Evolutionary conservation across 2,888 invertebrate genomes (phyloP).

Genomic region (Zygaena filipendulae): DNA sequence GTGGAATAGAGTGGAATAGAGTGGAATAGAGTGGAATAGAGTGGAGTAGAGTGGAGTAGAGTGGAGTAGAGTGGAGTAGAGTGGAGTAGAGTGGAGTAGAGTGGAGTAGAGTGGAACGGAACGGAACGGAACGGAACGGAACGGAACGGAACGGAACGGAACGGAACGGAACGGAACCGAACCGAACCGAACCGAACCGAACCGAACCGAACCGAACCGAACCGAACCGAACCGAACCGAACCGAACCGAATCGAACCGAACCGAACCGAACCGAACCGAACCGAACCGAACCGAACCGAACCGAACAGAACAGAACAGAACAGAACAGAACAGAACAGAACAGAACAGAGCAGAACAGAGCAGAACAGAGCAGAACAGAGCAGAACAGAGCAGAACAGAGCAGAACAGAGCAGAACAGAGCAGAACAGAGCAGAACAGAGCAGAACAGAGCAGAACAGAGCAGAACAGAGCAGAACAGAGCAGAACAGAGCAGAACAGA

Average conservation of each 20-base stretch:
- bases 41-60: neutral
- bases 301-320: slow-evolving; percentile 3
- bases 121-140: slow-evolving; percentile 1
- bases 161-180: slow-evolving; percentile 12
- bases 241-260: slow-evolving; percentile 13
- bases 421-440: slow-evolving; percentile 1
- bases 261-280: slow-evolving; percentile 14
- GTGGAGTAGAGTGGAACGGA: neutral
- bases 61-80: neutral
- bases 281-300: slow-evolving; percentile 12
- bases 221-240: slow-evolving; percentile 11
- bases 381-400: slow-evolving; percentile 1
- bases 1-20: slow-evolving; percentile 1
- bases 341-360: slow-evolving; percentile 1
- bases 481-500: slow-evolving; percentile 1
- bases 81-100: neutral
- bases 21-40: slow-evolving; percentile 1
- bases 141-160: neutral
- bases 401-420: slow-evolving; percentile 1
- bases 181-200: slow-evolving; percentile 14
- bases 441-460: slow-evolving; percentile 1
- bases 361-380: slow-evolving; percentile 1
- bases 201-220: slow-evolving; percentile 11
- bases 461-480: slow-evolving; percentile 1
- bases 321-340: slow-evolving; percentile 1